Percentiles rank a stretch among this genome's conserved stretches.
These are phyloP conservation scores for Hydraecia micacea DNA, from an alignment of 2,888 invertebrate genomes.

Conservation along the genomic window DNA sequence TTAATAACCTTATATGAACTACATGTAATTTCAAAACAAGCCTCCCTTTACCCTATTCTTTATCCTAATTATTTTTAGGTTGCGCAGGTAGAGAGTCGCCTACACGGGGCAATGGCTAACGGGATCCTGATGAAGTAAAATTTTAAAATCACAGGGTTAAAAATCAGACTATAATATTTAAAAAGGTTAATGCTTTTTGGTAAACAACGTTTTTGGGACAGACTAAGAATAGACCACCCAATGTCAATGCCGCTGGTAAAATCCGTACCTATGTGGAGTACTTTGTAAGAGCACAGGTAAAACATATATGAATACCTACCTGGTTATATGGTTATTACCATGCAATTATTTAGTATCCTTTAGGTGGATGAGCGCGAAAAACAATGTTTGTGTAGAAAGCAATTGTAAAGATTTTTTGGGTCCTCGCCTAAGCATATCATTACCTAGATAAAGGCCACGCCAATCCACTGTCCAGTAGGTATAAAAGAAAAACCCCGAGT, in stretches of 20 bases:
- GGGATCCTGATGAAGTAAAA: not conserved
- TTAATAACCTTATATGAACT: not conserved
- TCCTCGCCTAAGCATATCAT: not conserved
- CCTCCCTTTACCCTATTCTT: not conserved
- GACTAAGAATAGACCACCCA: constrained; percentile 23
- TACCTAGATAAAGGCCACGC: not conserved
- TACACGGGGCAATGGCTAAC: not conserved
- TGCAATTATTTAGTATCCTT: not conserved
- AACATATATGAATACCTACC: not conserved
- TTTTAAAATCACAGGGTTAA: constrained; percentile 22
- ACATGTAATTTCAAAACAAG: constrained; percentile 1
- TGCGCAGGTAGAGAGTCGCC: constrained; percentile 17
- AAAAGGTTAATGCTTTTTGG: constrained; percentile 42
- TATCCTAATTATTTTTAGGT: constrained; percentile 17
- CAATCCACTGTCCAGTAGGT: too few species aligned
- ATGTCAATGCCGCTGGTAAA: constrained; percentile 25
- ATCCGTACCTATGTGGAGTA: not conserved
- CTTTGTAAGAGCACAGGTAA: not conserved
- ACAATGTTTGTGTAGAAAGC: not conserved
- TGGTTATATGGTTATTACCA: not conserved
- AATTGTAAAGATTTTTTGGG: not conserved
- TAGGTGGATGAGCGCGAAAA: too few species aligned
- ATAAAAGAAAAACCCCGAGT: not conserved
- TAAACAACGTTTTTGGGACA: constrained; percentile 8
- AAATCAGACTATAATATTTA: constrained; percentile 31